phyloP scores from a whole-genome alignment of 1,140 invertebrate genomes.

The Protaetia brevitarsis region DNA sequence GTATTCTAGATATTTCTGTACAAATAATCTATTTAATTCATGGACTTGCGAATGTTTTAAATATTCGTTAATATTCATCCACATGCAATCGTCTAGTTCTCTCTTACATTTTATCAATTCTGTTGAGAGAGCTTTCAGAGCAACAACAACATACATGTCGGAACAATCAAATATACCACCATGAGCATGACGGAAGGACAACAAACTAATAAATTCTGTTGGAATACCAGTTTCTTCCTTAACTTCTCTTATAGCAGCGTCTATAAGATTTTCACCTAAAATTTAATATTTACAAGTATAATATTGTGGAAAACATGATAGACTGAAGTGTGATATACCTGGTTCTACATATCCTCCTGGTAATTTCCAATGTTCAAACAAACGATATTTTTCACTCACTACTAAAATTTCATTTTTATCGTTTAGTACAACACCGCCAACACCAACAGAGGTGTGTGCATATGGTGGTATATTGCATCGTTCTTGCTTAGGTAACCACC shows the following conservation, averaged over 20 bases:
- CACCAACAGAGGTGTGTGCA: constrained; percentile 82
- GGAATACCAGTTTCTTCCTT: constrained; percentile 84
- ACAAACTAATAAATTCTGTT: constrained; percentile 69
- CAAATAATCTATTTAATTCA: constrained; percentile 67
- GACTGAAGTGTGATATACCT: constrained; percentile 52
- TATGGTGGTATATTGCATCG: constrained; percentile 71
- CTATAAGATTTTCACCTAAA: constrained; percentile 73
- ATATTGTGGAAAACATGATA: background rate
- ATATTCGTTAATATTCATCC: constrained; percentile 82
- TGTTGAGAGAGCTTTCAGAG: constrained; percentile 63
- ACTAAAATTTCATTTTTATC: constrained; percentile 71
- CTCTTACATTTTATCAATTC: constrained; percentile 65
- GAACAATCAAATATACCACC: constrained; percentile 73
- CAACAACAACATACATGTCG: constrained; percentile 78
- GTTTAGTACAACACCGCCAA: constrained; percentile 84
- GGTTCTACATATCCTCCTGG: constrained; percentile 88
- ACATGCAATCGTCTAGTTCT: constrained; percentile 73
- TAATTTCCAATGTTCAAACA: constrained; percentile 72
- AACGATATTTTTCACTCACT: constrained; percentile 68
- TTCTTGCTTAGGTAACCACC: constrained; percentile 70
- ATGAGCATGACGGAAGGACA: constrained; percentile 75
- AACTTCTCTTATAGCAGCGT: constrained; percentile 80
- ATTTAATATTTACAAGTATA: constrained; percentile 26
- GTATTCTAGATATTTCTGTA: constrained; percentile 64
- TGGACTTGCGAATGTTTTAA: constrained; percentile 68